These are phyloP conservation scores for Caiman crocodilus DNA, from an alignment of 2,797 vertebrate genomes.

Conservation along the genomic window DNA sequence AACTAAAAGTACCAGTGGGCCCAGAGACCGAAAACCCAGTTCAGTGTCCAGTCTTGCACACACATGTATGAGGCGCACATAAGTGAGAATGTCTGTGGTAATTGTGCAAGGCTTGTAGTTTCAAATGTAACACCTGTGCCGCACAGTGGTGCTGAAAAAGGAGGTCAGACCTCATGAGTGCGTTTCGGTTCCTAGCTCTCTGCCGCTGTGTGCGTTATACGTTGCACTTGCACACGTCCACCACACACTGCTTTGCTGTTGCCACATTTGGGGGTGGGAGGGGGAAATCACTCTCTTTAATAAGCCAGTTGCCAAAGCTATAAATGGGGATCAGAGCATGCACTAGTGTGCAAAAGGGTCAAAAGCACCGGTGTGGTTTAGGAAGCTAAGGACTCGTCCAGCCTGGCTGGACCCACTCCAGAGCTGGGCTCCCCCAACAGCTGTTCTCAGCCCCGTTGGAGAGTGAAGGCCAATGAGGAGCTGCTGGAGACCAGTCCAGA, in stretches of 20 bases:
- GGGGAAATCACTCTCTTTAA: too few species aligned
- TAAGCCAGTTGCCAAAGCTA: background rate
- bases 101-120: background rate
- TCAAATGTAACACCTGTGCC: background rate
- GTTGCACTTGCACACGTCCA: background rate
- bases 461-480: too few species aligned
- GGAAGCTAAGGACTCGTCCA: too few species aligned
- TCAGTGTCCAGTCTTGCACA: accelerated
- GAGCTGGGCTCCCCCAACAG: too few species aligned
- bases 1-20: background rate
- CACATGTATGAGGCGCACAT: background rate
- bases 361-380: background rate
- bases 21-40: background rate
- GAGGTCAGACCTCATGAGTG: background rate
- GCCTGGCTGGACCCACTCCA: too few species aligned
- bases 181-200: background rate
- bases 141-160: background rate
- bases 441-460: too few species aligned
- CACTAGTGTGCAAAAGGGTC: background rate
- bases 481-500: too few species aligned
- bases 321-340: background rate
- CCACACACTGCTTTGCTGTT: background rate
- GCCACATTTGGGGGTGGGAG: background rate
- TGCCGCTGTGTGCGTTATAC: background rate
- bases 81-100: slow-evolving; percentile 43